These are phyloP conservation scores for Desmodus rotundus DNA, from an alignment of 2,113 vertebrate species.

Conservation along the genomic window DNA sequence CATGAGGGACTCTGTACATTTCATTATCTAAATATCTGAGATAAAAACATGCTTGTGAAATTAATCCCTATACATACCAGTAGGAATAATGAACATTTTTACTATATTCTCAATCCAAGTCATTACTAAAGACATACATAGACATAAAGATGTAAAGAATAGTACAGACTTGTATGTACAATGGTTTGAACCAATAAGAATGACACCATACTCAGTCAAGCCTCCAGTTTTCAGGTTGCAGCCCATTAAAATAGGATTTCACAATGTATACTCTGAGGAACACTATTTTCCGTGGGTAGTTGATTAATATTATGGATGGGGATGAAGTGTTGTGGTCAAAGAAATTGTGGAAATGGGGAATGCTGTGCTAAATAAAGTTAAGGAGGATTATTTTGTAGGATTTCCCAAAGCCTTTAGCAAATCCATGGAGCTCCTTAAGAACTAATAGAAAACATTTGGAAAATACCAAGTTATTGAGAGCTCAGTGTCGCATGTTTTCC, in stretches of 20 bases:
- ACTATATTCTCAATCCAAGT: background rate
- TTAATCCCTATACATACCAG: background rate
- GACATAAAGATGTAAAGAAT: background rate
- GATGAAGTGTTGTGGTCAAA: background rate
- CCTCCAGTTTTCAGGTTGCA: background rate
- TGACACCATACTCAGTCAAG: background rate
- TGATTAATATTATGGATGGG: background rate
- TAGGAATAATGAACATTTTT: background rate
- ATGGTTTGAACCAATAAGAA: background rate
- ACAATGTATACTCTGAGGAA: background rate
- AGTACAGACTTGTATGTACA: background rate
- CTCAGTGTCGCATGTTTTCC: background rate
- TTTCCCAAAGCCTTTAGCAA: background rate
- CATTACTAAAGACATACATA: background rate
- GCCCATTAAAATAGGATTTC: background rate
- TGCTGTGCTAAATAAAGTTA: background rate
- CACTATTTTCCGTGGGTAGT: background rate
- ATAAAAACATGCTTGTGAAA: background rate
- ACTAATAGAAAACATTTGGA: background rate
- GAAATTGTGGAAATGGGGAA: background rate
- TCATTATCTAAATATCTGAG: slow-evolving; percentile 37
- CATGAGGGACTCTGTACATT: background rate
- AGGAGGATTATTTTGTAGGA: background rate
- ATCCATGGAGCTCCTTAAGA: background rate
- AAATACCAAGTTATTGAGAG: background rate